Percentiles rank a stretch among this genome's conserved stretches.
phyloP scores from a whole-genome alignment of 2,888 invertebrate species.

The Caenorhabditis angaria region DNA sequence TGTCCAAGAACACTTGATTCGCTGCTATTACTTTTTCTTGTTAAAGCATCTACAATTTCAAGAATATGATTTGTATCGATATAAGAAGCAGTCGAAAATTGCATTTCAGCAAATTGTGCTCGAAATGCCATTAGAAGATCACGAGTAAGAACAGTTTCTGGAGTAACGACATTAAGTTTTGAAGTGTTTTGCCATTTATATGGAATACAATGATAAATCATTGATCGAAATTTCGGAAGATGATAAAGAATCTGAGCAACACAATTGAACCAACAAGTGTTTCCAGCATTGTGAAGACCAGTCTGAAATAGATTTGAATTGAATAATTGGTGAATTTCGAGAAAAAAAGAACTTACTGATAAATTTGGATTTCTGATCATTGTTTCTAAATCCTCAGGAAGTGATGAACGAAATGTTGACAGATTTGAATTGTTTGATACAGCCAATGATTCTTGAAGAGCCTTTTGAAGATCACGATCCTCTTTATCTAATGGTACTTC shows the following conservation, averaged over 20 bases:
- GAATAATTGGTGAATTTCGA: too few relatives aligned
- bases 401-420: background rate
- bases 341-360: too few relatives aligned
- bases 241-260: slow-evolving; percentile 38
- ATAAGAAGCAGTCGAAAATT: slow-evolving; percentile 19
- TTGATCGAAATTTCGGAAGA: slow-evolving; percentile 21
- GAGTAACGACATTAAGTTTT: slow-evolving; percentile 1
- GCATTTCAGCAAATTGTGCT: slow-evolving; percentile 29
- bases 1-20: slow-evolving; percentile 13
- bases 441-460: slow-evolving; percentile 5
- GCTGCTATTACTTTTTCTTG: background rate
- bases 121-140: slow-evolving; percentile 27
- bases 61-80: slow-evolving; percentile 14
- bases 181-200: background rate
- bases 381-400: slow-evolving; percentile 4
- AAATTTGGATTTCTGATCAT: slow-evolving; percentile 13
- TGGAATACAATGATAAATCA: slow-evolving; percentile 15
- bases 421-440: background rate
- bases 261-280: slow-evolving; percentile 53
- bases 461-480: slow-evolving; percentile 8
- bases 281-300: slow-evolving; percentile 46
- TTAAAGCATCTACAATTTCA: slow-evolving; percentile 10
- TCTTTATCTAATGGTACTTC: background rate
- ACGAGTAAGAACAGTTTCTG: background rate
- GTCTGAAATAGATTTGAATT: slow-evolving; percentile 12